Base-by-base conservation (phyloP, 2,113 vertebrate genomes). In the Sander lucioperca region DNA sequence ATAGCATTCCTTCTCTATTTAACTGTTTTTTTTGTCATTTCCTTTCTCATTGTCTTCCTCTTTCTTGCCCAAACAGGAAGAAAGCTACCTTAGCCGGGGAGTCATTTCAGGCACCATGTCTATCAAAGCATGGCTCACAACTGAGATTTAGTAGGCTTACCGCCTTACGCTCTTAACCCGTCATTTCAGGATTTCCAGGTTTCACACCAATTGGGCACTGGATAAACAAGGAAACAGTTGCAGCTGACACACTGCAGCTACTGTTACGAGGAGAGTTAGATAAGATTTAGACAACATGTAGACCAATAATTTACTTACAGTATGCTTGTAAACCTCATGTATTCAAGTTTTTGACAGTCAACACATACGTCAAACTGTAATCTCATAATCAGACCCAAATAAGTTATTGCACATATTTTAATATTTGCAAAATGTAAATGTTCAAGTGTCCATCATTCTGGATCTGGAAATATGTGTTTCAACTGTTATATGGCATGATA, bases 121-220 rank as follows among this genome's bases (percentile, higher is more conserved):
- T 84, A 84, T 93, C 91, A 92, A 89, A 91, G 88, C 50, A 47
- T 25, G 83, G 78, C 87, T 91, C 83, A 77, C 33, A 57, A 56
- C 80, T 72, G 58, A 88, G 78, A 85, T 87, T 91, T 83, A 48
- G 71, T 43, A 75, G 84, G 68, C 72, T 92, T 88, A 84, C 56
- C 43, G 56, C 78, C 72, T 86, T 78, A 78, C 61, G 27, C 78
- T 82, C 64, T 80, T 47, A 79, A 72, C 70, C 63, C 15, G 16
- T 70, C 81, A 80, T 87, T 90, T 85, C 82, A 73, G 82, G 75
- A 87, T 84, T 79, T 90, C 78, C 79, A 82, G 50, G 57, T 85
- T 85, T 90, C 66, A 83, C 82, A 89, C 78, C 73, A 47, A 83
- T 81, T 65, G 51, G 57, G 68, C 21, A 25, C 50, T 74, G 66